Base-by-base conservation (phyloP, 1,140 invertebrate genomes). In the Drosophila eugracilis region DNA sequence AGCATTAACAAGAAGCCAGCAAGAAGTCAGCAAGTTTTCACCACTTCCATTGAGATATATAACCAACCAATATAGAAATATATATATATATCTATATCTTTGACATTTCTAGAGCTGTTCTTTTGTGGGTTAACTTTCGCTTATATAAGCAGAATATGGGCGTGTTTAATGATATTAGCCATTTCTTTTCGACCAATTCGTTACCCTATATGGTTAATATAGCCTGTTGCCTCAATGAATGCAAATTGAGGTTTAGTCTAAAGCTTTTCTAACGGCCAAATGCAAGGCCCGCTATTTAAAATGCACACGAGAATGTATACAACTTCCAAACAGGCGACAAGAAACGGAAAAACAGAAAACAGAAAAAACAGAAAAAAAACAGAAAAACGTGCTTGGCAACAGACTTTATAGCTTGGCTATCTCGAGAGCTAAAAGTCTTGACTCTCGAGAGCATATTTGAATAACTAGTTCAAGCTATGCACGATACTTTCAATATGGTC, bases 401-500 rank as follows among this genome's bases (percentile, higher is more conserved):
- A 86, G 55, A 14, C 42, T 26, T 7, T 6, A 21, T n/a, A 5
- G 5, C 15, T 39, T 39, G 30, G 10, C 15, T 3, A 17, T 24
- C 19, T 36, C 49, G 45, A 50, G 34, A 28, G 39, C 49, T 19
- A 15, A 26, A 21, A 53, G 57, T 59, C 73, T 67, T 22, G 48
- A 75, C 41, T 45, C 42, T 26, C 42, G 65, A 70, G 75, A 53
- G 66, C 80, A 75, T 74, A 85, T 85, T 85, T 85, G 69, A 85
- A 85, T 85, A 85, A 85, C 81, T 85, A 81, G 81, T 85, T 85
- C 78, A 78, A 57, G 67, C 71, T 49, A 63, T 54, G 73, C 73
- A 59, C 77, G 59, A 85, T 88, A 85, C 81, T 88, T 85, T 88
- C 78, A 85, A 86, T 86, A 85, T 86, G 80, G 71, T 80, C 77